Evolutionary conservation across 2,797 vertebrate species (phyloP), one percentile per base, ranked within the genome.

Genomic region (Borostomias antarcticus): DNA sequence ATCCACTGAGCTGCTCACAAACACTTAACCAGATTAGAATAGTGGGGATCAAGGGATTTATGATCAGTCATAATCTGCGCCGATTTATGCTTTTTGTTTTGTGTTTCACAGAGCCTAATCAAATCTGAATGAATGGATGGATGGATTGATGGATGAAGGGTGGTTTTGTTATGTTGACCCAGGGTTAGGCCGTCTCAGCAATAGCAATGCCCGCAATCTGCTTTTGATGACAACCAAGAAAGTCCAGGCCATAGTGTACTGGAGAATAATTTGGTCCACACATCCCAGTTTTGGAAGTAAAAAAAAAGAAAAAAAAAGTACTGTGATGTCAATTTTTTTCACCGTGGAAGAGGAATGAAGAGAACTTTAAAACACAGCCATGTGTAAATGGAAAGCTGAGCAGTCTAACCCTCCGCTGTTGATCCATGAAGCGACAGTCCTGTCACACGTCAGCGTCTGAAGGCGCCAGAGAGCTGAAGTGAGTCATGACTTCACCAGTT

Each of bases 1-100:
- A 74, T 61, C 57, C 56, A 65, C 29, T 62, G 48, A 48, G 43
- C 43, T 48, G 28, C 15, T n/a, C 28, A 57, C 53, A 53, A 61
- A 53, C 61, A 65, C 59, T 65, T 32, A 50, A 48, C 47, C 37
- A n/a, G 65, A 60, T 73, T 73, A 73, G 40, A 28, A 48, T 29
- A 8, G 7, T 29, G 25, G 40, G 17, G 35, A 43, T 59, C 5
- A 43, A 59, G 58, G 58, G 58, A 43, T 59, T 60, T 25, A 11
- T 45, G 58, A 60, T 45, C 37, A 60, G 13, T 45, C 37, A 43
- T 43, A 45, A 60, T 60, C 37, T 37, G 21, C 2, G 19, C 1
- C 5, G 4, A 29, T 48, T n/a, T 33, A n/a, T 32, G 59, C 43
- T 19, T 48, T 30, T 43, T 30, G 59, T 47, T 48, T 61, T 1